Conservation (phyloP, 2,113 vertebrate species). For the Aviceda subcristata region DNA sequence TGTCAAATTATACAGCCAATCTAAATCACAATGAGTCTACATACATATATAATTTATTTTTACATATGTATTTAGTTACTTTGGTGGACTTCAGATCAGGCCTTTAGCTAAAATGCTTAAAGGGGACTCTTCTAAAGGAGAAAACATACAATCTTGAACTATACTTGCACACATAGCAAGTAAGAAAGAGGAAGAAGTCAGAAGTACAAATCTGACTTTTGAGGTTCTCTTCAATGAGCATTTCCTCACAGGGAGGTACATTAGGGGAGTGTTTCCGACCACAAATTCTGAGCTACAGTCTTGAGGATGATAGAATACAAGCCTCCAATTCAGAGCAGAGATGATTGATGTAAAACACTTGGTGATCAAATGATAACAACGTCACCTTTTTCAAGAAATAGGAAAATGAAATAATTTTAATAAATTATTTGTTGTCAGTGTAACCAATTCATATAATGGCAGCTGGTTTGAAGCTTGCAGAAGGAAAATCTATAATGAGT, state of each 20-base stretch:
- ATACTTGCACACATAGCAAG: neutral
- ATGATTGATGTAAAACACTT: neutral
- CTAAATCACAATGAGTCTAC: neutral
- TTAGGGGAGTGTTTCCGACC: neutral
- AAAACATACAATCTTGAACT: neutral
- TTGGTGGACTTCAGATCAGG: neutral
- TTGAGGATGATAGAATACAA: neutral
- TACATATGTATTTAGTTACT: neutral
- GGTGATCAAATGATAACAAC: neutral
- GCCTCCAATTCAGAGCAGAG: neutral
- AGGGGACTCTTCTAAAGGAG: neutral
- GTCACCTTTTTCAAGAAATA: neutral
- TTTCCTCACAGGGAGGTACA: accelerated
- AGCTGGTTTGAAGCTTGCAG: neutral
- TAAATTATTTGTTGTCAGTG: neutral
- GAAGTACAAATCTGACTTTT: neutral
- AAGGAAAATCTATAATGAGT: neutral
- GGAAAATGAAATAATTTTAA: neutral
- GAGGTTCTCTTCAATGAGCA: neutral
- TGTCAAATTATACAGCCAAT: neutral
- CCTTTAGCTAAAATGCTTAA: neutral
- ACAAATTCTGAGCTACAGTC: neutral
- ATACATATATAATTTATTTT: neutral
- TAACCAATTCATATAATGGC: neutral
- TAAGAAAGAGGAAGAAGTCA: neutral